These are phyloP conservation scores for Martes martes DNA, from an alignment of 2,113 vertebrate species.

Conservation along the genomic window DNA sequence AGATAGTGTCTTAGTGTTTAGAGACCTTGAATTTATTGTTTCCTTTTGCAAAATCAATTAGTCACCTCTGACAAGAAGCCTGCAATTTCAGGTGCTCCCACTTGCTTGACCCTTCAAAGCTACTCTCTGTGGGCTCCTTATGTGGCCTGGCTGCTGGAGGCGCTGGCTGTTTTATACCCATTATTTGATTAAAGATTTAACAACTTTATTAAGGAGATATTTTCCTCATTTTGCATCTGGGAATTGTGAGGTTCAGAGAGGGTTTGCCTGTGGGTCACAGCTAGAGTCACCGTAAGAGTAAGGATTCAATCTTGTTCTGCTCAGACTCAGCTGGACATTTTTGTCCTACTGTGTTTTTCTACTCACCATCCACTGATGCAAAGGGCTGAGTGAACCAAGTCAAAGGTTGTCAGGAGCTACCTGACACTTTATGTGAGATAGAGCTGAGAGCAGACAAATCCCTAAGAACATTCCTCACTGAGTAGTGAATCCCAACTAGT, in stretches of 20 bases:
- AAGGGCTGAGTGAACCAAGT: not conserved
- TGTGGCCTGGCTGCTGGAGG: not conserved
- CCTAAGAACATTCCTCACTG: not conserved
- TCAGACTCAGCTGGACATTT: not conserved
- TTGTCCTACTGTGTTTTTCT: not conserved
- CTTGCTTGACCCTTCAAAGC: slow-evolving; percentile 1
- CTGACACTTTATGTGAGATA: not conserved
- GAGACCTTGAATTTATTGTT: slow-evolving; percentile 45
- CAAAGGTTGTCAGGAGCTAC: not conserved
- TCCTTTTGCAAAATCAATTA: slow-evolving; percentile 36
- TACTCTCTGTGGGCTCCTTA: slow-evolving; percentile 30
- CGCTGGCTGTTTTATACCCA: slow-evolving; percentile 22
- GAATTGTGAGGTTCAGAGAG: not conserved
- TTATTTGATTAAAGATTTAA: slow-evolving; percentile 50
- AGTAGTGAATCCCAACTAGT: not conserved
- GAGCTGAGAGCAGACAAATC: not conserved
- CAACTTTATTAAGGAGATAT: slow-evolving; percentile 20
- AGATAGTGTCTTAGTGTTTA: slow-evolving; percentile 33
- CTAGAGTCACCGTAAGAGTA: not conserved
- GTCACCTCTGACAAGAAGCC: slow-evolving; percentile 35
- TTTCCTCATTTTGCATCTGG: not conserved
- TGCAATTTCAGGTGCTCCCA: slow-evolving; percentile 14
- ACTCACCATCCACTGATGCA: not conserved
- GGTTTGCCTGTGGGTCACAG: not conserved
- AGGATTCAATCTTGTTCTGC: not conserved